Percentiles rank a stretch among this genome's conserved stretches.
Conservation (phyloP, 2,113 vertebrate genomes). For the Pollachius pollachius region DNA sequence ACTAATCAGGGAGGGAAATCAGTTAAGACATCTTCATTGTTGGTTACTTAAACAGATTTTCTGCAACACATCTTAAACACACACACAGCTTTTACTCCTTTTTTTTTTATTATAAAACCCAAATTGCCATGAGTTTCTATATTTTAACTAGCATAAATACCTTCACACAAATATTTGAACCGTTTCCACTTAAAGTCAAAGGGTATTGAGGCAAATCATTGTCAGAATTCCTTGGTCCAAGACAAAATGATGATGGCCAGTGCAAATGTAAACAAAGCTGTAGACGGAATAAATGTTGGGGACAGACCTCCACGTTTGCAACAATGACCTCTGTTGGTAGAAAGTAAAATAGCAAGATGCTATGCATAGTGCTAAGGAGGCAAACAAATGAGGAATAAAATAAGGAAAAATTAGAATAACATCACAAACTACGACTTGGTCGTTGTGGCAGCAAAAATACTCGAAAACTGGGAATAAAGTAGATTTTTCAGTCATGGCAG, state of each 20-base stretch:
- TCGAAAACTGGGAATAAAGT: no score
- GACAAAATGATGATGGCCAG: background rate
- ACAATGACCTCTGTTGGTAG: constrained; percentile 40
- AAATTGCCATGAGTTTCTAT: no score
- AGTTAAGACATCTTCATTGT: no score
- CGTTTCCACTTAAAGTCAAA: background rate
- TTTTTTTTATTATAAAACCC: no score
- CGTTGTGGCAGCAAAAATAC: background rate
- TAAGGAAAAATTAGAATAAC: background rate
- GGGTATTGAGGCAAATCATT: constrained; percentile 18
- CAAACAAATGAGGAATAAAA: background rate
- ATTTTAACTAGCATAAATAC: no score
- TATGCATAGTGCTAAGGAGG: background rate
- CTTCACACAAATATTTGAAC: no score
- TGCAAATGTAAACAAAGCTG: constrained; percentile 12
- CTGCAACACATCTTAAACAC: no score
- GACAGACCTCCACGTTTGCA: constrained; percentile 24
- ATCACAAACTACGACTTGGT: background rate
- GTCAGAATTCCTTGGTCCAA: constrained; percentile 4
- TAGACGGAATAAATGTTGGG: background rate
- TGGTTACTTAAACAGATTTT: no score
- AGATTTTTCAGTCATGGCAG: background rate
- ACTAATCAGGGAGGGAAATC: no score
- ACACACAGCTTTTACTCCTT: no score
- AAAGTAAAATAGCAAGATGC: constrained; percentile 18